Base-by-base conservation (phyloP, 2,888 invertebrate genomes). In the Perdita meconis region DNA sequence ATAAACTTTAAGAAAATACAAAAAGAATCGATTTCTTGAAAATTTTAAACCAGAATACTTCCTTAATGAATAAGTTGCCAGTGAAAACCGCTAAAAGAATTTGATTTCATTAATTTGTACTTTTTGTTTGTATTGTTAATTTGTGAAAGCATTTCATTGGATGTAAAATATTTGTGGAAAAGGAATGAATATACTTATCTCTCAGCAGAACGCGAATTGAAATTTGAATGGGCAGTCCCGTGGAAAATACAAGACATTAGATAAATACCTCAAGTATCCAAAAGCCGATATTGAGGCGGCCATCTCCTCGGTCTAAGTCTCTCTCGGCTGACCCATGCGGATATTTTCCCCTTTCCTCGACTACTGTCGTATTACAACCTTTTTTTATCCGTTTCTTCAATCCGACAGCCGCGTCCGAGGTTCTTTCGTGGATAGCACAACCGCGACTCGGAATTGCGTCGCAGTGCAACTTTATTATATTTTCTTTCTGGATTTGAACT, bases 291-390 rank as follows among this genome's bases (percentile, higher is more conserved):
- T 92, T 89, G 90, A 88, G 80, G 85, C 87, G 88, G 86, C 85
- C 88, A 87, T 89, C 89, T 89, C 88, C 66, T 73, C 77, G 85
- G 87, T 91, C 86, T 92, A 92, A 92, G 92, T 92, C 88, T 87
- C 91, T 92, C 90, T 89, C 80, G 90, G 92, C 92, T 92, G 92
- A 92, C 92, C 92, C 91, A 91, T 89, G 91, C 92, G 92, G 92
- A 92, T 92, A 91, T 91, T 92, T 91, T 90, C 80, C 85, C 87
- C 87, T 87, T 83, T 80, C 80, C 77, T 63, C 82, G 12, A 42
- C 68, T 24, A 26, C 76, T 60, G 73, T 75, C 64, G 78, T 77
- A 85, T 82, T 79, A 84, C 78, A 74, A 74, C 50, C 76, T 76
- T 70, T 70, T 72, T 72, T 78, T 60, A 59, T 79, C 47, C 78